Evolutionary conservation across 2,888 invertebrate genomes (phyloP), one percentile per base, ranked within the genome.

Genomic region (Archips crataeganus): DNA sequence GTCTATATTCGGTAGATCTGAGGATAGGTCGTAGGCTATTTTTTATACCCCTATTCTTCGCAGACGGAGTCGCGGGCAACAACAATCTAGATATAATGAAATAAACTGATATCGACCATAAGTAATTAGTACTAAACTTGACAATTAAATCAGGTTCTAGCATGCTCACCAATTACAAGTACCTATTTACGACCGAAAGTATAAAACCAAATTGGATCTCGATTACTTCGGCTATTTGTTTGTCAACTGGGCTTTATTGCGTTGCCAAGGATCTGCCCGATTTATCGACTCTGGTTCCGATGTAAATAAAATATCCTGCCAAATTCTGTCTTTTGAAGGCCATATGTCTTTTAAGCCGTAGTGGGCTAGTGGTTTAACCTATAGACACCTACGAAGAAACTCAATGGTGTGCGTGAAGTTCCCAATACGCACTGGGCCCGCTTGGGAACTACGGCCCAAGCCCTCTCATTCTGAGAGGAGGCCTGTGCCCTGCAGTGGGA

Each of bases 261-360:
- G 47, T 62, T 68, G 73, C 73, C 73, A 73, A 73, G 73, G 73
- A 73, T 69, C 63, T 60, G n/a, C 32, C 9, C 57, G n/a, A 73
- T 73, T 73, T 73, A 73, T 69, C 47, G 67, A 49, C 59, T 67
- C 36, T 47, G 10, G 62, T 54, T 63, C 11, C 45, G 54, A 54
- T 15, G 57, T 0, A 57, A 39, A 49, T 64, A 66, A 51, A 61
- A 49, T 59, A 59, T 68, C 68, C 68, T 73, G 73, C 68, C 74
- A 66, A 74, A 71, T 71, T 71, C 34, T n/a, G 32, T 47, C 47
- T 63, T 36, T 36, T 47, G 39, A 67, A 66, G 71, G 62, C n/a
- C 23, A 15, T 23, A 54, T 6, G 23, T 13, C 54, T 54, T 54
- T 45, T 45, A 10, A 45, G 11, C 45, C 11, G 11, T 11, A 11